These are phyloP conservation scores for Molorchus minor DNA, from an alignment of 2,888 invertebrate species.

Conservation along the genomic window DNA sequence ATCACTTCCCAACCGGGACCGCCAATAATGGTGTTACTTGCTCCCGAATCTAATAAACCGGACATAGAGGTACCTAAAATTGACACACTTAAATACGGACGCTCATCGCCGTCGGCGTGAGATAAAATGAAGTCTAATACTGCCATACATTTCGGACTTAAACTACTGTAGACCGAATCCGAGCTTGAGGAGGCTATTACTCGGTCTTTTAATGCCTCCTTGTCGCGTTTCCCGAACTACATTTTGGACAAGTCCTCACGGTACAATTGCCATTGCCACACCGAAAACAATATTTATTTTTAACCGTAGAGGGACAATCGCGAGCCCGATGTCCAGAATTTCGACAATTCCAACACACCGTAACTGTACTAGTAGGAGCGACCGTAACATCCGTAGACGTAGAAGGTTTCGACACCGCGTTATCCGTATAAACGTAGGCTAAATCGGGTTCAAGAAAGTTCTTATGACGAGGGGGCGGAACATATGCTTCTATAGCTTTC, in stretches of 20 bases:
- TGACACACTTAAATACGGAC: no score
- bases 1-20: no score
- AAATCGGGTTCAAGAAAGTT: slow-evolving; percentile 5
- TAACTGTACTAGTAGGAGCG: not conserved
- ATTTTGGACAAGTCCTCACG: not conserved
- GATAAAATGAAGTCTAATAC: no score
- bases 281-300: slow-evolving; percentile 2
- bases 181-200: not conserved
- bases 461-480: not conserved
- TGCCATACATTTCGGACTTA: not conserved
- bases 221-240: not conserved
- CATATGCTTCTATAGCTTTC: not conserved
- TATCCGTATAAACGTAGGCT: not conserved
- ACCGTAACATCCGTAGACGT: not conserved
- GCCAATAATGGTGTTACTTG: no score
- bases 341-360: not conserved
- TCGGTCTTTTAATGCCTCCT: slow-evolving; percentile 1
- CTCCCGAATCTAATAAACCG: no score
- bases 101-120: no score
- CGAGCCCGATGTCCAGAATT: not conserved
- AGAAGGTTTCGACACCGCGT: not conserved
- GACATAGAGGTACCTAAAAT: no score
- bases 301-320: not conserved
- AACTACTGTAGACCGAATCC: not conserved
- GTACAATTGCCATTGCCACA: slow-evolving; percentile 1